phyloP scores from a whole-genome alignment of 2,797 vertebrate species.

The Schizopygopsis pylzovi region DNA sequence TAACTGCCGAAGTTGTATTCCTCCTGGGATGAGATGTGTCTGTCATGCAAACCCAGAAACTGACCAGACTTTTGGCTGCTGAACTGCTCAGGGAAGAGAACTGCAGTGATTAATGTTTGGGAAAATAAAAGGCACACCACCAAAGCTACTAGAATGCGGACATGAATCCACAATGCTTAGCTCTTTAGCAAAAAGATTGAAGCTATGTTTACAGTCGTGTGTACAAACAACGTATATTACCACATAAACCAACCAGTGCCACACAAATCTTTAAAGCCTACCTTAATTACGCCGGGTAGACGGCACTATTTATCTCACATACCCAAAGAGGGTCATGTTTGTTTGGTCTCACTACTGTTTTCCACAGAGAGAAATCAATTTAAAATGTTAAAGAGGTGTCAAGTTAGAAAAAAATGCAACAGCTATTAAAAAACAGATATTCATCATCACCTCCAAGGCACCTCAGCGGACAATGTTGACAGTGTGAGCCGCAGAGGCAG shows the following conservation, averaged over 20 bases:
- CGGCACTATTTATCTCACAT: constrained; percentile 34
- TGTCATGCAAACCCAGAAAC: constrained; percentile 16
- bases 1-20: constrained; percentile 22
- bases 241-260: constrained; percentile 10
- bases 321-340: constrained; percentile 36
- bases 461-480: constrained; percentile 14
- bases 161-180: constrained; percentile 3
- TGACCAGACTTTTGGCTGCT: constrained; percentile 6
- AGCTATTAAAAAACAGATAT: constrained; percentile 44
- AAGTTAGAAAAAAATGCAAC: constrained; percentile 24
- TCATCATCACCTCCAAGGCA: constrained; percentile 42
- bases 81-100: constrained; percentile 21
- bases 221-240: constrained; percentile 33
- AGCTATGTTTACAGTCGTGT: constrained; percentile 14
- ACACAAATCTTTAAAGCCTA: constrained; percentile 37
- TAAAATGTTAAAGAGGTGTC: constrained; percentile 45
- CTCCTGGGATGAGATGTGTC: constrained; percentile 28
- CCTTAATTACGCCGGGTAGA: background rate
- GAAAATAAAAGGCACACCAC: background rate
- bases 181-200: background rate
- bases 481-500: background rate
- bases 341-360: constrained; percentile 37
- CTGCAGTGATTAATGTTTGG: constrained; percentile 33
- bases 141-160: constrained; percentile 6
- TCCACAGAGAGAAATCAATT: constrained; percentile 34